Conservation (phyloP, 2,113 vertebrate genomes). For the Bombycilla garrulus region DNA sequence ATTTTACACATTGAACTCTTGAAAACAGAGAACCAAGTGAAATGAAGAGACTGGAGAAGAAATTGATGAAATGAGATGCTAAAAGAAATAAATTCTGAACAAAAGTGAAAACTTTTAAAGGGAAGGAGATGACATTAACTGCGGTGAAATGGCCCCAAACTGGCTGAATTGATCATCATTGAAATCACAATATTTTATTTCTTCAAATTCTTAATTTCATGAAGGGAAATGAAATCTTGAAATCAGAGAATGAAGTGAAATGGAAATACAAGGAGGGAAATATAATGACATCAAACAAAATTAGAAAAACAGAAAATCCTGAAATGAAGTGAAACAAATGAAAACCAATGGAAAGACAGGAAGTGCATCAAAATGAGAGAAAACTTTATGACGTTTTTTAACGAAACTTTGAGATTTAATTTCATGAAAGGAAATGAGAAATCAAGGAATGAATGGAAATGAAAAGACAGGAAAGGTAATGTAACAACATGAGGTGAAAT, state of each 20-base stretch:
- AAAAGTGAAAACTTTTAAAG: background rate
- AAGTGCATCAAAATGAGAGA: rapidly evolving
- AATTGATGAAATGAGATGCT: background rate
- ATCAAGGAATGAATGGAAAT: background rate
- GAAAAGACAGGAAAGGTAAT: background rate
- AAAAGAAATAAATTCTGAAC: background rate
- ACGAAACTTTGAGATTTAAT: background rate
- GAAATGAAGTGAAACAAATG: background rate
- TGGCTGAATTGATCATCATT: background rate
- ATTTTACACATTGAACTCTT: background rate
- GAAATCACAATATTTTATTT: rapidly evolving
- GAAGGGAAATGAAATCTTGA: background rate
- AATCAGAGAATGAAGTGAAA: background rate
- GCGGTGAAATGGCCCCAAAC: background rate
- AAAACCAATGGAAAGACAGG: background rate
- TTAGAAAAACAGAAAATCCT: background rate
- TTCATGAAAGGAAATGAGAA: background rate
- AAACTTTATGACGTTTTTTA: background rate
- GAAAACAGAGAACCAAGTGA: background rate
- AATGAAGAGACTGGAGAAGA: background rate
- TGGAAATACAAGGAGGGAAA: background rate
- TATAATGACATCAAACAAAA: background rate
- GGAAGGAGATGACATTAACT: background rate
- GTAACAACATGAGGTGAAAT: background rate
- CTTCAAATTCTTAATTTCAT: background rate